phyloP scores from a whole-genome alignment of 1,140 invertebrate species.

The Drosophila gunungcola region DNA sequence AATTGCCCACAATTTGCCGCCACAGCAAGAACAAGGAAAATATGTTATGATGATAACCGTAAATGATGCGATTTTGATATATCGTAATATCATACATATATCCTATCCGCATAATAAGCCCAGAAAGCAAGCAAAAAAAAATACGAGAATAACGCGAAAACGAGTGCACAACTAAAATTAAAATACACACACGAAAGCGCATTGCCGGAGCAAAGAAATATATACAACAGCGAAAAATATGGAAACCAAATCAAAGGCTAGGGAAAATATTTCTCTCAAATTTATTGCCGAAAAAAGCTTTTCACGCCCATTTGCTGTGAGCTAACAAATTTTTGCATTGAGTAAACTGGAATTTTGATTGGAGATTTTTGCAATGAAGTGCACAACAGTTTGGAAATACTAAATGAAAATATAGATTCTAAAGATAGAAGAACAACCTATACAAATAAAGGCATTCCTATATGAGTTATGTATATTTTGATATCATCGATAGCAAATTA shows the following conservation, averaged over 20 bases:
- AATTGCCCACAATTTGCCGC: conserved; percentile 60
- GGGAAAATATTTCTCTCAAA: conserved; percentile 37
- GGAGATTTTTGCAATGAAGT: neutral
- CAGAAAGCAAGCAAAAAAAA: conserved; percentile 2
- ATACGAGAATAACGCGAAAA: neutral
- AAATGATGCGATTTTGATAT: conserved; percentile 43
- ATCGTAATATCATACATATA: conserved; percentile 6
- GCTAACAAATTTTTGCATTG: conserved; percentile 18
- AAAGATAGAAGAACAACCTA: too few species aligned
- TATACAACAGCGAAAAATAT: conserved; percentile 17
- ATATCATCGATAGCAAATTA: too few species aligned
- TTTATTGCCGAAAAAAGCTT: conserved; percentile 18
- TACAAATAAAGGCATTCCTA: too few species aligned
- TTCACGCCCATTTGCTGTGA: conserved; percentile 16
- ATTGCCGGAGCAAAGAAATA: conserved; percentile 4
- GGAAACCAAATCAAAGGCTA: conserved; percentile 39
- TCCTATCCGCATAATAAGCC: conserved; percentile 23
- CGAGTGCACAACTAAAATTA: conserved; percentile 43
- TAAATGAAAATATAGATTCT: neutral
- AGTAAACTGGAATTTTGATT: conserved; percentile 31
- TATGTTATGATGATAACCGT: conserved; percentile 14
- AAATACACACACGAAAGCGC: conserved; percentile 31
- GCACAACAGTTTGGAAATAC: neutral
- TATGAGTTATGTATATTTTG: too few species aligned
- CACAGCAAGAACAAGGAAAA: neutral